Percentiles rank a stretch among this genome's conserved stretches.
Conservation (phyloP, 1,140 invertebrate genomes). For the Drosophila ercepeae region DNA sequence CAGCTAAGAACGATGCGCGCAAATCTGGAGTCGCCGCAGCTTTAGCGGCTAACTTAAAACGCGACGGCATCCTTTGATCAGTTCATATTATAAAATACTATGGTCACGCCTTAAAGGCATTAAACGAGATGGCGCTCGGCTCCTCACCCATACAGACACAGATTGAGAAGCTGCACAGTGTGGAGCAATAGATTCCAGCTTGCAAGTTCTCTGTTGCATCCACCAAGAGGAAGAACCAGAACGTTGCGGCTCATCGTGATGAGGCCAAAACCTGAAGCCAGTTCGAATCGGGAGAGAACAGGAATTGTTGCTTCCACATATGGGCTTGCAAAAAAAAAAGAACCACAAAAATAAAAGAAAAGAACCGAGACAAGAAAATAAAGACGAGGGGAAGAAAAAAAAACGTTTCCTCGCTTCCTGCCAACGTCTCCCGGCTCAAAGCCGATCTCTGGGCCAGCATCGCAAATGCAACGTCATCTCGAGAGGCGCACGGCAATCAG, state of each 20-base stretch:
- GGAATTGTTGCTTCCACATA: conserved; percentile 77
- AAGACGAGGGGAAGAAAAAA: conserved; percentile 22
- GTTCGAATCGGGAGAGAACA: conserved; percentile 40
- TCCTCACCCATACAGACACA: conserved; percentile 53
- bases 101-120: conserved; percentile 84
- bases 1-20: conserved; percentile 63
- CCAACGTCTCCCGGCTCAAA: conserved; percentile 36
- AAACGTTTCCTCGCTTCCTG: conserved; percentile 74
- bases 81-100: conserved; percentile 84
- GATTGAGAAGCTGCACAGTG: conserved; percentile 22
- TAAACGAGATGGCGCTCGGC: conserved; percentile 84
- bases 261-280: conserved; percentile 52
- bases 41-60: conserved; percentile 81
- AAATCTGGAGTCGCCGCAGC: conserved; percentile 71
- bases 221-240: conserved; percentile 41
- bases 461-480: conserved; percentile 75
- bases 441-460: conserved; percentile 37
- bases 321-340: conserved; percentile 49
- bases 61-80: conserved; percentile 83
- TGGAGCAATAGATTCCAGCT: conserved; percentile 70
- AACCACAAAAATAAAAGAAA: conserved; percentile 15
- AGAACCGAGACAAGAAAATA: conserved; percentile 19
- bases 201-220: conserved; percentile 71
- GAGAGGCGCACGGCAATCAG: conserved; percentile 77
- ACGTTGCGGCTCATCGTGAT: conserved; percentile 53